phyloP scores from a whole-genome alignment of 2,113 vertebrate species.

The Mustelus asterias region DNA sequence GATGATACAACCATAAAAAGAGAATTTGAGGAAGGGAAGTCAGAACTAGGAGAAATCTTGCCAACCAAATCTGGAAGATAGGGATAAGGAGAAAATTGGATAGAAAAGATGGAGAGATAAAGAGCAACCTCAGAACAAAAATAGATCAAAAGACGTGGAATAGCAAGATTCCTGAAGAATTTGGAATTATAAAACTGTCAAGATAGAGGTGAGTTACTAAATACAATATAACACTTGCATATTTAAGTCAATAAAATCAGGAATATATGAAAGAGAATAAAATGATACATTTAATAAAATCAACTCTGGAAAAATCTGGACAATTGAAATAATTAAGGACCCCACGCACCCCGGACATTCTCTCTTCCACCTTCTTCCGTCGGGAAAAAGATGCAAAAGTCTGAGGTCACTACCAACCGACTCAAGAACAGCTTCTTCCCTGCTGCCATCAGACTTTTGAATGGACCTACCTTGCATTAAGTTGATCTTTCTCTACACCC shows the following conservation, averaged over 20 bases:
- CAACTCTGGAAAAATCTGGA: background rate
- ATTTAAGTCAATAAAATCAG: background rate
- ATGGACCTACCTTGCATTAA: no score
- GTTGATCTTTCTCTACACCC: no score
- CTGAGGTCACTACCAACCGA: no score
- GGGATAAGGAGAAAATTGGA: background rate
- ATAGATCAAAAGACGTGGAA: background rate
- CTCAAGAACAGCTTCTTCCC: no score
- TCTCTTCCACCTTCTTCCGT: no score
- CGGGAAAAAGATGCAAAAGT: no score
- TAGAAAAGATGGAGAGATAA: background rate
- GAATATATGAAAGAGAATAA: background rate
- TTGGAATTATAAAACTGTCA: background rate
- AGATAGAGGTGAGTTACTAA: slow-evolving; percentile 21
- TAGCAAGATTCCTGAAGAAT: background rate
- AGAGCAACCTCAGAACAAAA: background rate
- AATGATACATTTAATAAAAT: background rate
- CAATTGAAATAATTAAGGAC: background rate
- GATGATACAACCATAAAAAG: background rate
- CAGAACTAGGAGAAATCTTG: background rate
- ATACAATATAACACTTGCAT: background rate
- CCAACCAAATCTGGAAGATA: background rate
- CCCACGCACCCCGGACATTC: no score
- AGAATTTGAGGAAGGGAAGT: background rate
- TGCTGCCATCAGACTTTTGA: no score